Evolutionary conservation across 2,797 vertebrate species (phyloP).

Genomic region (Phoeniculus purpureus): DNA sequence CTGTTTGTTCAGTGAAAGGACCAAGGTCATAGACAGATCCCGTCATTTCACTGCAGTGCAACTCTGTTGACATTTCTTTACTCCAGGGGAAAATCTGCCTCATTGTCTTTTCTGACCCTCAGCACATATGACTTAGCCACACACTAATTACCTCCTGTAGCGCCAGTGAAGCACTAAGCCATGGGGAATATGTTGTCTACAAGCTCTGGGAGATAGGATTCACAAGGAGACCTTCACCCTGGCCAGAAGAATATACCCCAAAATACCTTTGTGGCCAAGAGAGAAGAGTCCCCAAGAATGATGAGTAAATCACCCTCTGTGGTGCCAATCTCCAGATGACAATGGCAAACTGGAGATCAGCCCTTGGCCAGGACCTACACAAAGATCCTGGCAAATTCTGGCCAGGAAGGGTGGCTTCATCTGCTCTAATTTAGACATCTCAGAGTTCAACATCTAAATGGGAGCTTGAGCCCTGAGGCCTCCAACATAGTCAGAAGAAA

Average conservation of each 20-base stretch:
- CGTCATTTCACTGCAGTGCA: constrained; percentile 42
- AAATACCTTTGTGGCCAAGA: constrained; percentile 54
- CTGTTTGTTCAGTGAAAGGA: constrained; percentile 68
- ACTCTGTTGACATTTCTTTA: constrained; percentile 56
- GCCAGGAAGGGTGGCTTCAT: constrained; percentile 5
- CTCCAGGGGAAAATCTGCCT: constrained; percentile 49
- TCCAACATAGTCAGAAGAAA: constrained; percentile 22
- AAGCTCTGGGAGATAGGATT: constrained; percentile 44
- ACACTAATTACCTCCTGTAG: constrained; percentile 63
- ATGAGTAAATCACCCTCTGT: constrained; percentile 37
- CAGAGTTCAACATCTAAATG: constrained; percentile 8
- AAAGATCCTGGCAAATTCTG: constrained; percentile 54
- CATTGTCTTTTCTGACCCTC: constrained; percentile 66
- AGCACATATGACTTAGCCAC: constrained; percentile 57
- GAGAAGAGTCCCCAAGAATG: background rate
- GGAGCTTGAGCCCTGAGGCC: background rate
- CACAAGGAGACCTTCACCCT: constrained; percentile 63
- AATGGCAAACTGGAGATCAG: constrained; percentile 30
- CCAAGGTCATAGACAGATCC: constrained; percentile 48
- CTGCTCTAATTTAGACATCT: constrained; percentile 32
- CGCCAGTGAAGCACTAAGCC: constrained; percentile 28
- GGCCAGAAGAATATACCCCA: constrained; percentile 44
- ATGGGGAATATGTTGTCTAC: constrained; percentile 43
- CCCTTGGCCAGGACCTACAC: constrained; percentile 34
- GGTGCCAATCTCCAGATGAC: constrained; percentile 33